A percentile compares a stretch with the other conserved stretches of the same genome.
Evolutionary conservation across 1,140 invertebrate species (phyloP).

Genomic region (Aricia agestis): DNA sequence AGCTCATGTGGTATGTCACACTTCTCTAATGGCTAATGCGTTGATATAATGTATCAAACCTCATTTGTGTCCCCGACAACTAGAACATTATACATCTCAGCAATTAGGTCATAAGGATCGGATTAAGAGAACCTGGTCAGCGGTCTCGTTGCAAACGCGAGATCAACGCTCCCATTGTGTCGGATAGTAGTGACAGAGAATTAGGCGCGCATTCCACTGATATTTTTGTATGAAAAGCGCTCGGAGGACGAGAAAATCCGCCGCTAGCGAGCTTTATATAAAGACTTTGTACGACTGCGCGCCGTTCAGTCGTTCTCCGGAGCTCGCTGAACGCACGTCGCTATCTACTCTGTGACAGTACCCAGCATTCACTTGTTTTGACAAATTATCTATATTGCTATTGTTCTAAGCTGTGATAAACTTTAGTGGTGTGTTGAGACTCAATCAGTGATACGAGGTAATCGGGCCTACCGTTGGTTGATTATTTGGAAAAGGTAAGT

Average conservation of each 20-base stretch:
- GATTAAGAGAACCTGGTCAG: constrained; percentile 58
- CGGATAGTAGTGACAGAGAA: constrained; percentile 67
- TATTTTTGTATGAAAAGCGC: constrained; percentile 66
- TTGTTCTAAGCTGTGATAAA: neutral
- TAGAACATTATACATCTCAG: neutral
- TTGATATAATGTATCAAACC: constrained; percentile 5
- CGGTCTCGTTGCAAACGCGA: constrained; percentile 47
- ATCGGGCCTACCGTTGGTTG: neutral
- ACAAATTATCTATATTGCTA: neutral
- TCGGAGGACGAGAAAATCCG: constrained; percentile 51
- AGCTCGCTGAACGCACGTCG: constrained; percentile 33
- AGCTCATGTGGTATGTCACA: neutral
- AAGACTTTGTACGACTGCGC: constrained; percentile 45
- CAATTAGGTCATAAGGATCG: constrained; percentile 37
- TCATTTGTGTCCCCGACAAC: neutral
- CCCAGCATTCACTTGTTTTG: constrained; percentile 16
- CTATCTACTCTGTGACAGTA: constrained; percentile 24
- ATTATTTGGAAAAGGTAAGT: neutral
- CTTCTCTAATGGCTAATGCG: neutral
- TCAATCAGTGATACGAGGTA: neutral
- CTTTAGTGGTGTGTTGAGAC: constrained; percentile 5
- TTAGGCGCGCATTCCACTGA: constrained; percentile 65
- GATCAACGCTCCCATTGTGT: constrained; percentile 73
- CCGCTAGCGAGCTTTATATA: constrained; percentile 53
- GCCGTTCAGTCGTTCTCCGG: constrained; percentile 55